A percentile compares a stretch with the other conserved stretches of the same genome.
These are phyloP conservation scores for Chlamydotis undulata DNA, from an alignment of 2,113 vertebrate species.

Conservation along the genomic window DNA sequence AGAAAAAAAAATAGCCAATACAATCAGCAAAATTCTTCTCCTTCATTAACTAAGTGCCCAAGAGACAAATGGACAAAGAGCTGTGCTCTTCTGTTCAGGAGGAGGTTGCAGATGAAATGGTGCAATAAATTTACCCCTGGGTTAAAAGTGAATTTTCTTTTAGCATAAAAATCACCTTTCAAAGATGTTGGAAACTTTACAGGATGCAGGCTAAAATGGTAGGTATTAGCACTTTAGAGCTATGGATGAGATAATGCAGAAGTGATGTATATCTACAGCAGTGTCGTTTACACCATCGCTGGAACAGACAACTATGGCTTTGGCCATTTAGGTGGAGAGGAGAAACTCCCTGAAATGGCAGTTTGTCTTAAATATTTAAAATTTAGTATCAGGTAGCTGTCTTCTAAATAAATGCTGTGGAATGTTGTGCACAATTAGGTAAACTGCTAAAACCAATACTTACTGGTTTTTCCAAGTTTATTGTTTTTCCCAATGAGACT, in stretches of 20 bases:
- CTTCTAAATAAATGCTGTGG: not conserved
- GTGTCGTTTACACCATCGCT: not conserved
- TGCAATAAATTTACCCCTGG: not conserved
- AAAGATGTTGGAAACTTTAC: not conserved
- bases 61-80: not conserved
- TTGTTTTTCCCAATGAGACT: not conserved
- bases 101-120: not conserved
- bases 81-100: not conserved
- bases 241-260: not conserved
- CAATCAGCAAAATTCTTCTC: not conserved
- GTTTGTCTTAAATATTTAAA: not conserved
- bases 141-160: not conserved
- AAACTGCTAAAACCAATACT: not conserved
- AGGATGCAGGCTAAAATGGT: not conserved
- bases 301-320: not conserved
- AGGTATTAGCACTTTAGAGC: not conserved
- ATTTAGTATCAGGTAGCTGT: not conserved
- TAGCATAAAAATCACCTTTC: not conserved
- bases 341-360: not conserved
- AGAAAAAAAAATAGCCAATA: not conserved
- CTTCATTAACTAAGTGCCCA: constrained; percentile 39
- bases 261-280: not conserved
- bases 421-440: not conserved
- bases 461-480: not conserved
- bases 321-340: not conserved